Conservation (phyloP, 2,888 invertebrate species). For the Leptopilina syphax region DNA sequence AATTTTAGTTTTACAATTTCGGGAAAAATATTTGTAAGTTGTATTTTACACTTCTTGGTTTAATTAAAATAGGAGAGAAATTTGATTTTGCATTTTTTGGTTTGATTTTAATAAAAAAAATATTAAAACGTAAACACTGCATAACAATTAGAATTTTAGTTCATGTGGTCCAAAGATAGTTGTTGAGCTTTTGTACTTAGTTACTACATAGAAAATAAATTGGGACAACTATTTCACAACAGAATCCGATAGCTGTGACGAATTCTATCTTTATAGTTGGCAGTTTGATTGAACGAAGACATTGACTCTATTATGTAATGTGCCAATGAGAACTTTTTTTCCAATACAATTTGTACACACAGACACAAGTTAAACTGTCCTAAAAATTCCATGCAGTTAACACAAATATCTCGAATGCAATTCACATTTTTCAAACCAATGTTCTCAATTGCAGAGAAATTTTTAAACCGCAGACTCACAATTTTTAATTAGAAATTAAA, state of each 20-base stretch:
- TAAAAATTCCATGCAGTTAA: constrained; percentile 1
- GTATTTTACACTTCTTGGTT: too few relatives aligned
- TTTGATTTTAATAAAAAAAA: too few relatives aligned
- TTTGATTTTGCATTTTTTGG: too few relatives aligned
- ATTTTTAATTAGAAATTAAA: too few relatives aligned
- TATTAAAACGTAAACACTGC: too few relatives aligned
- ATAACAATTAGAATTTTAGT: constrained; percentile 66
- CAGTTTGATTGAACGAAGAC: constrained; percentile 67
- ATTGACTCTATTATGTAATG: constrained; percentile 60
- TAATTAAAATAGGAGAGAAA: too few relatives aligned
- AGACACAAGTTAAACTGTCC: background rate
- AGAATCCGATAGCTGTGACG: constrained; percentile 62
- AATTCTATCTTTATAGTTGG: constrained; percentile 75
- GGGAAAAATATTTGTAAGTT: too few relatives aligned
- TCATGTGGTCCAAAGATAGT: constrained; percentile 71
- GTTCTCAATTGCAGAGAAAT: too few relatives aligned
- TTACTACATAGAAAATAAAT: constrained; percentile 56
- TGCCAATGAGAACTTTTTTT: constrained; percentile 52
- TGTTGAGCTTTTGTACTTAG: constrained; percentile 56
- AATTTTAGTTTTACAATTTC: too few relatives aligned
- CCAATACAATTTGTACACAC: background rate
- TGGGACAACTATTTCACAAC: constrained; percentile 70
- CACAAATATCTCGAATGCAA: background rate
- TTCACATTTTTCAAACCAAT: background rate
- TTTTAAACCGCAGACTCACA: too few relatives aligned